Evolutionary conservation across 2,888 invertebrate species (phyloP), one percentile per base, ranked within the genome.

Genomic region (Eristalis pertinax): DNA sequence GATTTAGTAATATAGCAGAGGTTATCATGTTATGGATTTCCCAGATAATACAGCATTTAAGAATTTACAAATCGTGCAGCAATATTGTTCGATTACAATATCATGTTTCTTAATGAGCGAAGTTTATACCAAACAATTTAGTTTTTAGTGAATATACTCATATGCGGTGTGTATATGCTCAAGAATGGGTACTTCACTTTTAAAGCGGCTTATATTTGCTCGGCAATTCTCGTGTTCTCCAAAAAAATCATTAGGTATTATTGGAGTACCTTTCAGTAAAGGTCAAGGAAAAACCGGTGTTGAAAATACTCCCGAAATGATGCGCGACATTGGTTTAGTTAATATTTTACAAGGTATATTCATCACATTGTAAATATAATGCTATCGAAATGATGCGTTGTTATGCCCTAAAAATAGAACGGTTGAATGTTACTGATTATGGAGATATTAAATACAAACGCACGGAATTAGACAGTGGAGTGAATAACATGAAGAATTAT

Each of bases 251-350:
- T 26, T 97, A 65, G 97, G 97, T 58, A 94, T 97, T 89, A 93
- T 97, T 76, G 97, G 97, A n/a, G 96, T 97, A 43, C 97, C 97
- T 5, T 97, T 97, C 91, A 95, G 95, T 89, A 96, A 96, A 91
- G 97, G 97, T 0, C 97, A 97, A 86, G 73, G 80, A 88, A 96
- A 95, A 91, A 93, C 94, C 89, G 97, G 97, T 29, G 96, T 96
- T 1, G 96, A 95, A 72, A 92, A 95, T 85, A 97, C 96, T 1
- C 97, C 97, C 0, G 94, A 95, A 60, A 94, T 94, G 0, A 93
- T 97, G 88, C 94, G 97, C 89, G 92, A 94, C 24, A 94, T 95
- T 11, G 96, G 96, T 13, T 93, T 97, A 22, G 91, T 96, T 2
- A 91, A 95, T 70, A 93, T 94, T 89, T 93, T 97, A 8, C 90